Conservation (phyloP, 2,888 invertebrate species). For the Plebejus argus region DNA sequence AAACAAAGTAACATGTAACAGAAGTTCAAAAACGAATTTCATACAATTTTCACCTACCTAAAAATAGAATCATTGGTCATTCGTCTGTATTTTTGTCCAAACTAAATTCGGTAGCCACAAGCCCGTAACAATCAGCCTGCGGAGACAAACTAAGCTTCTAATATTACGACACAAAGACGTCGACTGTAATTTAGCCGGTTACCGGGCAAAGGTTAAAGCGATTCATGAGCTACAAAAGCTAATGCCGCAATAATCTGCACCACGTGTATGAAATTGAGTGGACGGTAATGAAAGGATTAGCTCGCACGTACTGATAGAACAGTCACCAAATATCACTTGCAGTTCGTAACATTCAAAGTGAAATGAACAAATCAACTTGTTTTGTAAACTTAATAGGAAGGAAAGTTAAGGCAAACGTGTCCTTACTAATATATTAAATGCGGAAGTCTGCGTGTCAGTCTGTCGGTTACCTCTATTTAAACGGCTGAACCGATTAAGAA, state of each 20-base stretch:
- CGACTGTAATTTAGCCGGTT: slow-evolving; percentile 1
- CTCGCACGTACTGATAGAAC: not conserved
- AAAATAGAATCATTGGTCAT: not conserved
- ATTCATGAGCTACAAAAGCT: slow-evolving; percentile 26
- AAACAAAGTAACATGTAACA: too few species aligned
- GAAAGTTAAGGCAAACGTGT: too few species aligned
- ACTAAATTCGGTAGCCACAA: not conserved
- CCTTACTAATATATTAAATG: too few species aligned
- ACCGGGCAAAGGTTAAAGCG: slow-evolving; percentile 7
- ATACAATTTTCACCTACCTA: not conserved
- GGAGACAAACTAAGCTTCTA: slow-evolving; percentile 10
- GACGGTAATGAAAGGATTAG: slow-evolving; percentile 26
- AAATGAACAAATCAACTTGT: too few species aligned
- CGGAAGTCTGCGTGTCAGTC: too few species aligned
- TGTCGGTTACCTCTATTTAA: too few species aligned
- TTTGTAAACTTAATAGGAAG: too few species aligned
- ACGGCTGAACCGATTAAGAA: too few species aligned
- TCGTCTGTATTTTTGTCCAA: not conserved
- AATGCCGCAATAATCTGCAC: slow-evolving; percentile 21
- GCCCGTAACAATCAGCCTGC: not conserved
- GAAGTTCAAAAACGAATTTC: not conserved
- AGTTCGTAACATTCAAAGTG: not conserved
- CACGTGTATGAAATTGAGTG: slow-evolving; percentile 25
- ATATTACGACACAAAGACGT: slow-evolving; percentile 1
- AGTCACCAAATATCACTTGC: not conserved